Base-by-base conservation (phyloP, 2,888 invertebrate species). In the Seira sanloemensis region DNA sequence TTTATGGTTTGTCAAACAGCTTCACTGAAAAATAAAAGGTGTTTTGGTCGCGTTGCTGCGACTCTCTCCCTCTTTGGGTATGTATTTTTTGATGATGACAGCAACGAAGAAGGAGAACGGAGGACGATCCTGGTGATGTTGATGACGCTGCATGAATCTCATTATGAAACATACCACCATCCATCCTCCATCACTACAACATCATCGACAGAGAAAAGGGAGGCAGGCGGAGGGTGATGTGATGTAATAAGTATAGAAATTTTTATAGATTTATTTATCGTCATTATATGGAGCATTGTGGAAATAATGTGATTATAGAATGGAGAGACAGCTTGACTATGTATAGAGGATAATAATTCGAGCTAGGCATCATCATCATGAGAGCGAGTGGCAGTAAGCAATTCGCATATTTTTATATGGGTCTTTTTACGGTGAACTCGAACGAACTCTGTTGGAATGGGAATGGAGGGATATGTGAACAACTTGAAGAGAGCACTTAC, bases 401-500 rank as follows among this genome's bases (percentile, higher is more conserved):
- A n/a, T n/a, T n/a, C n/a, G n/a, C n/a, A n/a, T n/a, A n/a, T n/a
- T n/a, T n/a, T n/a, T 50, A 7, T 18, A 50, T 50, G 50, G n/a
- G n/a, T 2, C 16, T 50, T 2, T 2, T 50, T 19, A 26, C 19
- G 26, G 58, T 73, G 62, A 73, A 73, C 58, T 73, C 19, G 27
- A 62, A n/a, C n/a, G n/a, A n/a, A 16, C 50, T 50, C 50, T 12
- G n/a, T 50, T 50, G 50, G n/a, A 37, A 12, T 37, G 37, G n/a
- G 50, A n/a, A 50, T 50, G 50, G 50, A 50, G 12, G 2, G 16
- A 16, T 50, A 18, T 73, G 21, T 19, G 25, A 54, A 25, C 16
- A 23, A 58, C 50, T 23, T 19, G 54, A 26, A 25, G n/a, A 58
- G 58, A 58, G 73, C 75, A 75, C 37, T 74, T 65, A 74, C 74